These are phyloP conservation scores for Agrilus cyanescens DNA, from an alignment of 2,888 invertebrate genomes.

Conservation along the genomic window DNA sequence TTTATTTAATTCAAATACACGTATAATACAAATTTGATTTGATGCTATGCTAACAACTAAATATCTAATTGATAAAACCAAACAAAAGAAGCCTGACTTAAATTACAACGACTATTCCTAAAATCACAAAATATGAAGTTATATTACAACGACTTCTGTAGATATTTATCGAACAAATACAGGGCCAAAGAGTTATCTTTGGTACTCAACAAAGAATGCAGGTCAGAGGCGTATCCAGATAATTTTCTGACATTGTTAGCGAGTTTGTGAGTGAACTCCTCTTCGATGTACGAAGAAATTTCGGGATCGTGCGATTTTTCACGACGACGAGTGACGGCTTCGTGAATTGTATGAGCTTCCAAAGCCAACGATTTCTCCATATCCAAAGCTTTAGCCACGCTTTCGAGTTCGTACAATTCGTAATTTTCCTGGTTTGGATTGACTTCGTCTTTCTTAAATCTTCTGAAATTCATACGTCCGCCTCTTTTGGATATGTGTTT, in stretches of 20 bases:
- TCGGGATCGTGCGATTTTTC: constrained; percentile 53
- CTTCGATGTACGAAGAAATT: constrained; percentile 63
- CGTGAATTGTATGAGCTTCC: constrained; percentile 56
- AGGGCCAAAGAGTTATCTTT: constrained; percentile 53
- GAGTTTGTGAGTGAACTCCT: constrained; percentile 61
- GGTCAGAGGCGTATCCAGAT: constrained; percentile 62
- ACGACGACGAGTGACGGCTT: constrained; percentile 44
- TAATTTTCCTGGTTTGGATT: constrained; percentile 34
- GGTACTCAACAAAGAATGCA: constrained; percentile 50
- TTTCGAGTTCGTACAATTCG: constrained; percentile 55
- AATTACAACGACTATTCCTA: no score
- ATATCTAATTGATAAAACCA: no score
- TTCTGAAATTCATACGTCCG: constrained; percentile 44
- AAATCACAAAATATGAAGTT: no score
- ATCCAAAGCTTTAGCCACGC: constrained; percentile 64
- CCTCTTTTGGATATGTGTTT: constrained; percentile 69
- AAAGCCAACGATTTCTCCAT: constrained; percentile 59
- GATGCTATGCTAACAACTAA: no score
- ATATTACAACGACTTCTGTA: constrained; percentile 27
- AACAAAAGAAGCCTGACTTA: no score
- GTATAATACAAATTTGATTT: no score
- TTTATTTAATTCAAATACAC: no score
- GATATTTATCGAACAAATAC: constrained; percentile 64
- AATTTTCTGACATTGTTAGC: constrained; percentile 54
- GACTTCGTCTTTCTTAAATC: constrained; percentile 29